Conservation (phyloP, 2,797 vertebrate species). For the Lophius americanus region DNA sequence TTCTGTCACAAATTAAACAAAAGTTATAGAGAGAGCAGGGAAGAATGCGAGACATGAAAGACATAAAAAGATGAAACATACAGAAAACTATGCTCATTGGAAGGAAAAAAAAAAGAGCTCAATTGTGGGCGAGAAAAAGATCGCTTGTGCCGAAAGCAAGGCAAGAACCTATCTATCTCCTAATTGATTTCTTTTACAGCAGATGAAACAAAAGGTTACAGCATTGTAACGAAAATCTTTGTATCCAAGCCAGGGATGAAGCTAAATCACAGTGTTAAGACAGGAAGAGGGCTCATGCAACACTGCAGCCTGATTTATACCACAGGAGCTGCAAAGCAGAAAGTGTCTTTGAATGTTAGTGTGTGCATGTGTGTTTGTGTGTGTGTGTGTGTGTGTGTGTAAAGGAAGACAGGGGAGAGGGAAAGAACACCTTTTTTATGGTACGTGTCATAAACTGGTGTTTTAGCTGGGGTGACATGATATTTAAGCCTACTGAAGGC, state of each 20-base stretch:
- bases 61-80: constrained; percentile 47
- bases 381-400: background rate
- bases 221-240: constrained; percentile 71
- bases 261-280: constrained; percentile 71
- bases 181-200: constrained; percentile 76
- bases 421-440: background rate
- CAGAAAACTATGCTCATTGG: constrained; percentile 23
- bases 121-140: constrained; percentile 63
- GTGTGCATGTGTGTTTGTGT: constrained; percentile 10
- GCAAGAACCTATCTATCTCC: constrained; percentile 54
- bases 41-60: constrained; percentile 25
- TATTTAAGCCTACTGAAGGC: constrained; percentile 58
- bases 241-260: constrained; percentile 62
- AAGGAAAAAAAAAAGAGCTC: constrained; percentile 20
- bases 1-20: constrained; percentile 73
- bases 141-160: constrained; percentile 65
- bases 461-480: constrained; percentile 57
- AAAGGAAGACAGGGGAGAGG: background rate
- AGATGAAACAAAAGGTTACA: constrained; percentile 74
- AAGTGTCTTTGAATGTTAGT: constrained; percentile 27
- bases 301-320: constrained; percentile 59
- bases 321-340: constrained; percentile 41
- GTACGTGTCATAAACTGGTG: constrained; percentile 43
- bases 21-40: constrained; percentile 27
- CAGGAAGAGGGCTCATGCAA: constrained; percentile 59